Base-by-base conservation (phyloP, 2,888 invertebrate genomes). In the Seladonia tumulorum region DNA sequence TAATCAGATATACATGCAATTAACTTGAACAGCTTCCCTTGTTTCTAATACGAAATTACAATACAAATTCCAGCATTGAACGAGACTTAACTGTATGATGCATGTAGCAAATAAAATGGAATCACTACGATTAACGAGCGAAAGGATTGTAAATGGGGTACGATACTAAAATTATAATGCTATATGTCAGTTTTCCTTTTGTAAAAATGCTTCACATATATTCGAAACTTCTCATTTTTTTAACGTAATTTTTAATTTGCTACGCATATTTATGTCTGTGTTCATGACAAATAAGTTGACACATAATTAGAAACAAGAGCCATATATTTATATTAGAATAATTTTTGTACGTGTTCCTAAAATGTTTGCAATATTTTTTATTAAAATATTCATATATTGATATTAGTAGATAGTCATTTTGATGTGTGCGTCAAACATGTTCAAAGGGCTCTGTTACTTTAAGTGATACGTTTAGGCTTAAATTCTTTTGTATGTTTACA, bases 381-480 rank as follows among this genome's bases (percentile, higher is more conserved):
- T 83, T 82, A 82, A 82, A 82, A 82, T 82, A 73, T 72, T 82
- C 57, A 66, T 79, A 84, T 79, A 84, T 72, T 53, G 63, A 86
- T 77, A 81, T 75, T 77, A 74, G 47, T 71, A 60, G 35, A 57
- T 74, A 71, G 70, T 25, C 49, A 78, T 84, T 84, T 78, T 77
- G 74, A 84, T 70, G 57, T 63, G 74, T 76, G 42, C 53, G 53
- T 57, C 76, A 75, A 85, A 72, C 60, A 75, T 86, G 68, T 86
- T 75, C 86, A 68, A 82, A 82, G 86, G 79, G 86, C 86, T 86
- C 86, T 57, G 79, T 86, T 86, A 86, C 78, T 79, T 82, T 86
- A 79, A 86, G 75, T 14, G 22, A 78, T 75, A 72, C 78, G 72
- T 76, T 29, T 82, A 86, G 29, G 35, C 57, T 78, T 79, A 86